Base-by-base conservation (phyloP, 2,888 invertebrate genomes). In the Agonum fuliginosum region DNA sequence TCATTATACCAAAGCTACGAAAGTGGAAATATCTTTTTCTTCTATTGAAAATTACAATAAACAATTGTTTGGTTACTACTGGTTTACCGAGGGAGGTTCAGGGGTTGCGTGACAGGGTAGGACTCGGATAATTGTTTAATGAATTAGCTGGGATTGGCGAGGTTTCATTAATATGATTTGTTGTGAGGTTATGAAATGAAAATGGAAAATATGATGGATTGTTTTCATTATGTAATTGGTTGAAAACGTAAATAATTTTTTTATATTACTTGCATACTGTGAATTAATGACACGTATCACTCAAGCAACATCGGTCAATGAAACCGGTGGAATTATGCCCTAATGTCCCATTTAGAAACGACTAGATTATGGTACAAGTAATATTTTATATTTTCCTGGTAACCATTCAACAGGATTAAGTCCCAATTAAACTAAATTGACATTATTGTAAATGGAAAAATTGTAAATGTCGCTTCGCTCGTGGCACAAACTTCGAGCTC, bases 1-100 rank as follows among this genome's bases (percentile, higher is more conserved):
- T 74, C 74, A 74, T 74, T 74, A 74, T 74, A 24, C 62, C 43
- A 46, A 41, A 41, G 17, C 74, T 74, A 74, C 65, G 74, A 74
- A 74, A 74, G 74, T 74, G 74, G 74, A 74, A 74, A 74, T 74
- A 74, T 74, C 74, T 74, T 74, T 74, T 74, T 74, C 46, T 37
- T 24, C 71, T 65, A 74, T 74, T 74, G 24, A 74, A 74, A 74
- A 74, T 74, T 74, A 74, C 65, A 74, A 74, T 62, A 74, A 74
- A 74, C 74, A 74, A 74, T 74, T 46, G 62, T 74, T 73, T 74
- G 74, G 74, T 74, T 46, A 74, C 74, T 58, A 74, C 74, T 74
- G 74, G 37, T 62, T 65, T 41, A 19, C 17, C 58, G 5, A 24
- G 62, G 65, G 12, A 14, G 24, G 24, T 62, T 27, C 17, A 43